These are phyloP conservation scores for Corticium candelabrum DNA, from an alignment of 37 sponge, comb jelly and placozoan genomes.

Conservation along the genomic window DNA sequence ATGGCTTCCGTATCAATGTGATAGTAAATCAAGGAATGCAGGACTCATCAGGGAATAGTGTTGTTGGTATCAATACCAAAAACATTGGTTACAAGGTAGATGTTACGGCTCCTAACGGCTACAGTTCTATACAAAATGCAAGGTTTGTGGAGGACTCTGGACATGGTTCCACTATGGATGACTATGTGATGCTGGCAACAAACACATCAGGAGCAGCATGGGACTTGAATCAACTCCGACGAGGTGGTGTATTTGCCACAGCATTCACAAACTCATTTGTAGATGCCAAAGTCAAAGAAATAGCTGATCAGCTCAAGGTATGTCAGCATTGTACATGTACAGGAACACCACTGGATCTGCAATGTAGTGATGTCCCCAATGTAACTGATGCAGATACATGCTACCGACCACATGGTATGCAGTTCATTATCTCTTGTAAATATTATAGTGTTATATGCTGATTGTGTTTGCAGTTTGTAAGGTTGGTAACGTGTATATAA, in stretches of 20 bases:
- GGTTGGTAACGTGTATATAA: too few relatives aligned
- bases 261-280: slow-evolving; percentile 70
- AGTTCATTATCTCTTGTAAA: too few relatives aligned
- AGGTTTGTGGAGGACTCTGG: neutral
- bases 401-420: too few relatives aligned
- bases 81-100: neutral
- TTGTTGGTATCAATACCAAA: neutral
- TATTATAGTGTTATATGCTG: too few relatives aligned
- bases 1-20: neutral
- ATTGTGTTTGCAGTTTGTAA: too few relatives aligned
- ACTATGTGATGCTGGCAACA: slow-evolving; percentile 63
- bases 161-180: slow-evolving; percentile 36
- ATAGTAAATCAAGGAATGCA: neutral
- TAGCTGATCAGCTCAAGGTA: slow-evolving; percentile 16
- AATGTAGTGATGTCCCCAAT: too few relatives aligned
- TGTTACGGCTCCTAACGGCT: neutral
- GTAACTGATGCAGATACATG: too few relatives aligned
- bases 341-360: too few relatives aligned
- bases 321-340: slow-evolving; percentile 51
- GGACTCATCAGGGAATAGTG: neutral
- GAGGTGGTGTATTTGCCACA: neutral
- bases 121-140: neutral
- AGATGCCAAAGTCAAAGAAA: slow-evolving; percentile 41
- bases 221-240: slow-evolving; percentile 48
- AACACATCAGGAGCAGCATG: slow-evolving; percentile 49